Evolutionary conservation across 2,113 vertebrate species (phyloP).

Genomic region (Oncorhynchus kisutch): DNA sequence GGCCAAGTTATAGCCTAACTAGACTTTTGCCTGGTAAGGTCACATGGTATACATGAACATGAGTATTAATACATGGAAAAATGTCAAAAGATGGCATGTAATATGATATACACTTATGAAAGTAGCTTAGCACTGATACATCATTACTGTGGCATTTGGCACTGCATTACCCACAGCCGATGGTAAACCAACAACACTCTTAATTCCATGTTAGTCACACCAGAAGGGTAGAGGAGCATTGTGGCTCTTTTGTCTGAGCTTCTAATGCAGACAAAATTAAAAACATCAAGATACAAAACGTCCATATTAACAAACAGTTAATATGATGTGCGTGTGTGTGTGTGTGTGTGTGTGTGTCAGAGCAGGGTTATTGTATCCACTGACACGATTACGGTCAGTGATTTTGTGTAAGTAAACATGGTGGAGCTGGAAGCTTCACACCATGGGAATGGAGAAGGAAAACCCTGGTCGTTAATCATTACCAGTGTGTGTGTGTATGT

Average conservation of each 20-base stretch:
- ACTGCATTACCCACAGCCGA: background rate
- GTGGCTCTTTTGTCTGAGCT: slow-evolving; percentile 36
- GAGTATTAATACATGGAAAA: background rate
- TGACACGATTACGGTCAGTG: background rate
- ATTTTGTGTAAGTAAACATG: background rate
- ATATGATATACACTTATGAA: background rate
- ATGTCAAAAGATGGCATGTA: slow-evolving; percentile 1
- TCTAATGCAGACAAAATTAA: slow-evolving; percentile 45
- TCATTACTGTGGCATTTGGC: background rate
- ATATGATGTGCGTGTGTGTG: slow-evolving; percentile 18
- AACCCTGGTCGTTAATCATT: slow-evolving; percentile 8
- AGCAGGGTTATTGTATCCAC: background rate
- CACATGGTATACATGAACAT: too few relatives aligned
- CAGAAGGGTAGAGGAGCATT: slow-evolving; percentile 13
- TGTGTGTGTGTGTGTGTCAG: slow-evolving; percentile 2
- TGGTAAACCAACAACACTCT: background rate
- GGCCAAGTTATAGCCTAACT: too few relatives aligned
- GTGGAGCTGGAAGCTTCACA: background rate
- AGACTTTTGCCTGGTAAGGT: too few relatives aligned
- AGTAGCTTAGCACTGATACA: background rate
- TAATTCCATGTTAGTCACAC: slow-evolving; percentile 14
- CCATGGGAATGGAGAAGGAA: slow-evolving; percentile 11
- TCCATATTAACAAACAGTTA: slow-evolving; percentile 4
- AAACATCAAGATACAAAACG: background rate
- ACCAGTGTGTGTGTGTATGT: background rate